A percentile compares a stretch with the other conserved stretches of the same genome.
phyloP scores from a whole-genome alignment of 2,113 vertebrate genomes.

The Oreotrochilus melanogaster region DNA sequence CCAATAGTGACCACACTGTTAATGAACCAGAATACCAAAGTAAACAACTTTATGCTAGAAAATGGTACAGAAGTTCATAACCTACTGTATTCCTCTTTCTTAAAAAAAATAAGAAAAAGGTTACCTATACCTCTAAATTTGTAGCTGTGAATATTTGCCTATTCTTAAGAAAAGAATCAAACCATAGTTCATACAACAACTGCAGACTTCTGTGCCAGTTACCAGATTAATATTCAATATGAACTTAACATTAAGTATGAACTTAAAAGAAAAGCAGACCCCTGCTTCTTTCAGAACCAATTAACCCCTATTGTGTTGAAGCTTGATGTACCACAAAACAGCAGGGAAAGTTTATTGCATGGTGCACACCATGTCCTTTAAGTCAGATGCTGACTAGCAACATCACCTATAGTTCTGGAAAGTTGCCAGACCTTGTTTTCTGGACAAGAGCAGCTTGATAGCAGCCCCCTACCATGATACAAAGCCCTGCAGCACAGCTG shows the following conservation, averaged over 20 bases:
- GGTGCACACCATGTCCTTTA: background rate
- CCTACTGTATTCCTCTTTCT: background rate
- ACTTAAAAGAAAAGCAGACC: background rate
- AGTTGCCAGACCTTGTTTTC: background rate
- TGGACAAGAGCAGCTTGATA: background rate
- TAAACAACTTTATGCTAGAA: background rate
- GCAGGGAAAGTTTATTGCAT: background rate
- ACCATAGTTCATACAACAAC: background rate
- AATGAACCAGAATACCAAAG: background rate
- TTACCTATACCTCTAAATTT: background rate
- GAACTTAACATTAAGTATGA: background rate
- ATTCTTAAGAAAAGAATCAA: background rate
- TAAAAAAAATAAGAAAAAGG: background rate
- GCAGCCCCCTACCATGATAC: background rate
- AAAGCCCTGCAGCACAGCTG: background rate
- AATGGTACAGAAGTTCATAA: background rate
- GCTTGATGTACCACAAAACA: background rate
- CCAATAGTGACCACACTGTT: background rate
- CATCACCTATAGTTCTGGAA: fast-evolving
- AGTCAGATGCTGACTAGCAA: background rate
- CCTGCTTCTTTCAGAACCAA: background rate
- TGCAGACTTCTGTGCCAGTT: background rate
- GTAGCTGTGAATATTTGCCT: background rate
- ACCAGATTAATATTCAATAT: background rate
- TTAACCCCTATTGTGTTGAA: background rate